Percentiles rank a stretch among this genome's conserved stretches.
These are phyloP conservation scores for Amniataba percoides DNA, from an alignment of 2,797 vertebrate genomes.

Conservation along the genomic window DNA sequence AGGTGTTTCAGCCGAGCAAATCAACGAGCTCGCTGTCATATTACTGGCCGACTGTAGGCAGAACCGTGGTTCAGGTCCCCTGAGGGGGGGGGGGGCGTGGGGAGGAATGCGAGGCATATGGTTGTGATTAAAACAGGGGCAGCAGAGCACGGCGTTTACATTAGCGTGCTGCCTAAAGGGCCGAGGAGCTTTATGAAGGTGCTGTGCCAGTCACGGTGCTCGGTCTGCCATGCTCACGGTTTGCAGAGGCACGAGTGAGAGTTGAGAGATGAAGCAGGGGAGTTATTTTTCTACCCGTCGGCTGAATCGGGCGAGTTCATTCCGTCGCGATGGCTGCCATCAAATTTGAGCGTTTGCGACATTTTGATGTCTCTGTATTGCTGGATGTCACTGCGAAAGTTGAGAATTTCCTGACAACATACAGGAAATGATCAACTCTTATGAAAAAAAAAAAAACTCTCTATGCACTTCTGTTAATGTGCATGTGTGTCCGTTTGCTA, in stretches of 20 bases:
- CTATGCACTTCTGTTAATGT: not conserved
- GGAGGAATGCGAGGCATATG: constrained; percentile 75
- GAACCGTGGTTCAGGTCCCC: constrained; percentile 53
- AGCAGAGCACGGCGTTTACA: constrained; percentile 71
- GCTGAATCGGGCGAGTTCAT: constrained; percentile 12
- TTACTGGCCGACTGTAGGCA: constrained; percentile 50
- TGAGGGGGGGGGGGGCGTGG: constrained; percentile 35
- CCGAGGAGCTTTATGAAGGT: constrained; percentile 59
- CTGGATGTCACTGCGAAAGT: not conserved
- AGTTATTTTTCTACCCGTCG: constrained; percentile 29
- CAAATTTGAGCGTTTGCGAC: not conserved
- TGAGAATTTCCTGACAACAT: not conserved
- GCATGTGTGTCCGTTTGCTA: not conserved
- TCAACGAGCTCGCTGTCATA: constrained; percentile 51
- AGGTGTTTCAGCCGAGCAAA: constrained; percentile 53
- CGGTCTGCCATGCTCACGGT: constrained; percentile 29
- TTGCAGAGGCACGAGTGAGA: constrained; percentile 29
- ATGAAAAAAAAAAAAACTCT: not conserved
- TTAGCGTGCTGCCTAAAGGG: constrained; percentile 70
- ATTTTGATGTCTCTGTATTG: not conserved
- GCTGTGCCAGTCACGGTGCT: constrained; percentile 58
- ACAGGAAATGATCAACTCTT: not conserved
- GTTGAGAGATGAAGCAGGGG: constrained; percentile 7
- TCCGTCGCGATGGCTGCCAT: constrained; percentile 7
- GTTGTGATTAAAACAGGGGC: constrained; percentile 76